These are phyloP conservation scores for Porites australiensis DNA, from an alignment of 64 coral and sea anemone genomes.

Conservation along the genomic window DNA sequence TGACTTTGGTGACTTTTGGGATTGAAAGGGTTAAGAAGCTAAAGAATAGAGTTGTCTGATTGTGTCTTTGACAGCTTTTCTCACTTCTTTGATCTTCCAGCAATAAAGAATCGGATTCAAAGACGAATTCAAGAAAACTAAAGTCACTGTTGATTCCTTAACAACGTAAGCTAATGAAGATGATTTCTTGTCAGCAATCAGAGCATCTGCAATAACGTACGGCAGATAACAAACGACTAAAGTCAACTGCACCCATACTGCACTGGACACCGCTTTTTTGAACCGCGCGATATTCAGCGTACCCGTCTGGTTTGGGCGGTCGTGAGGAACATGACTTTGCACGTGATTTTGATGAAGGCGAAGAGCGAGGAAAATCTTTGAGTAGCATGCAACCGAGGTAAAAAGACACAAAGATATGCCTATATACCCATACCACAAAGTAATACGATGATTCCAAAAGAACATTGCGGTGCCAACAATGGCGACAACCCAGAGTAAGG, in stretches of 20 bases:
- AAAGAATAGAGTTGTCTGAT: background rate
- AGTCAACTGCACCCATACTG: background rate
- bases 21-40: no score
- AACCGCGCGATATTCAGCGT: background rate
- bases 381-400: no score
- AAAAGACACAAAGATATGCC: no score
- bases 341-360: no score
- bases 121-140: background rate
- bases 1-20: no score
- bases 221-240: background rate
- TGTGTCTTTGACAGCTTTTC: background rate
- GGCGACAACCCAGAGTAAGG: no score
- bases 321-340: background rate
- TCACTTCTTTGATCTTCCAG: background rate
- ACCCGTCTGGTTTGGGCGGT: background rate
- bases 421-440: no score
- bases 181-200: background rate
- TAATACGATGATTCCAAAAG: no score
- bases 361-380: no score
- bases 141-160: background rate
- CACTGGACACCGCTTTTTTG: background rate
- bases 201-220: background rate
- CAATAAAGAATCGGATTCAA: constrained; percentile 9
- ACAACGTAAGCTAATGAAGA: background rate
- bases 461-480: no score